phyloP scores from a whole-genome alignment of 1,140 invertebrate genomes.

The Nylanderia fulva region DNA sequence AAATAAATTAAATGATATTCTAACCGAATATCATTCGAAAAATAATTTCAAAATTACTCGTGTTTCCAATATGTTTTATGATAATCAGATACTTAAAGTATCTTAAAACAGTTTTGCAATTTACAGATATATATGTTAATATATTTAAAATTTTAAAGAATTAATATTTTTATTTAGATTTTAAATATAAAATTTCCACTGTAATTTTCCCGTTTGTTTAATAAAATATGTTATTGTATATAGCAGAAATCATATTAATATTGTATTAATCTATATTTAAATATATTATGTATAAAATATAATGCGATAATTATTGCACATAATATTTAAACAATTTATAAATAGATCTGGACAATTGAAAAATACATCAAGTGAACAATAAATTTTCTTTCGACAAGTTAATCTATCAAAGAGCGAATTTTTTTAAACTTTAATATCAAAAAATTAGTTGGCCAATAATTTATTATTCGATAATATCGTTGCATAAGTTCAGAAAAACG shows the following conservation, averaged over 20 bases:
- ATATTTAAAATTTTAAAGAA: neutral
- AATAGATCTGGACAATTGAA: neutral
- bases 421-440: neutral
- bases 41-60: neutral
- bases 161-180: neutral
- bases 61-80: neutral
- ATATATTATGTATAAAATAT: neutral
- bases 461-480: neutral
- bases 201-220: constrained; percentile 15
- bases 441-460: neutral
- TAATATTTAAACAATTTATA: constrained; percentile 11
- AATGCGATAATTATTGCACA: neutral
- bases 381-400: neutral
- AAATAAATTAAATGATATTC: neutral
- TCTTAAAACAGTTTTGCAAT: constrained; percentile 7
- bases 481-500: neutral
- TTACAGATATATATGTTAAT: neutral
- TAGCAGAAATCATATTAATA: neutral
- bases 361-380: neutral
- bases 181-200: constrained; percentile 9
- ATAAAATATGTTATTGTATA: neutral
- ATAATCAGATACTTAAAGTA: neutral
- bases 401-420: neutral
- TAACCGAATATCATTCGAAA: neutral
- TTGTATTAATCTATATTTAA: neutral